Evolutionary conservation across 1,140 invertebrate genomes (phyloP), one percentile per base, ranked within the genome.

Genomic region (Drosophila tsacasi): DNA sequence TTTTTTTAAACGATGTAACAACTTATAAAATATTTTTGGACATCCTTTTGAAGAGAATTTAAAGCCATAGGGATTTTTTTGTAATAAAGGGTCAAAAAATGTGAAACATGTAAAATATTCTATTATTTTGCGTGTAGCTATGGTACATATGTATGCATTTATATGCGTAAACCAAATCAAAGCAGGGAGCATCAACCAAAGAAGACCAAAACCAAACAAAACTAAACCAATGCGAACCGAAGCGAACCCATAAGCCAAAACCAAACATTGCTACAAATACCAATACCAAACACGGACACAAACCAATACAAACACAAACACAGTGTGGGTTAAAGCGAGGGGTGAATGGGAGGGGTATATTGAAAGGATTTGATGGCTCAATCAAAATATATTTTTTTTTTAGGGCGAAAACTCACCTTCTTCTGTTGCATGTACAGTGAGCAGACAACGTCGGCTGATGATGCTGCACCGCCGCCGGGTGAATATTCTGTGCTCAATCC

Each of bases 361-460:
- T 5, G 9, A 7, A 6, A 23, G 9, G 25, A 9, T n/a, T 19
- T 19, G 15, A n/a, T 42, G 30, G 10, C 32, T 68, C 39, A 39
- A 71, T 68, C 39, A 32, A 39, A 19, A n/a, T n/a, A 44, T 42
- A 21, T 39, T 37, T 15, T 19, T 71, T 44, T 35, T 47, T 32
- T 10, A 13, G 27, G 9, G 6, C 17, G n/a, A 52, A 67, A 68
- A 89, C 92, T 91, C 76, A 93, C 92, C 90, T 93, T 92, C 68
- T 82, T 91, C 75, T 92, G 91, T 81, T 92, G 92, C 82, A 93
- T 87, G 52, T 93, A 93, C 77, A 93, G 59, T 61, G 92, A 76
- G 92, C 58, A 71, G 89, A 94, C 87, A 83, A 93, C 86, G 42
- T 92, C 92, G 44, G 91, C 42, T 93, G 81, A 35, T 44, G 72